Base-by-base conservation (phyloP, 2,113 vertebrate genomes). In the Corythoichthys intestinalis region DNA sequence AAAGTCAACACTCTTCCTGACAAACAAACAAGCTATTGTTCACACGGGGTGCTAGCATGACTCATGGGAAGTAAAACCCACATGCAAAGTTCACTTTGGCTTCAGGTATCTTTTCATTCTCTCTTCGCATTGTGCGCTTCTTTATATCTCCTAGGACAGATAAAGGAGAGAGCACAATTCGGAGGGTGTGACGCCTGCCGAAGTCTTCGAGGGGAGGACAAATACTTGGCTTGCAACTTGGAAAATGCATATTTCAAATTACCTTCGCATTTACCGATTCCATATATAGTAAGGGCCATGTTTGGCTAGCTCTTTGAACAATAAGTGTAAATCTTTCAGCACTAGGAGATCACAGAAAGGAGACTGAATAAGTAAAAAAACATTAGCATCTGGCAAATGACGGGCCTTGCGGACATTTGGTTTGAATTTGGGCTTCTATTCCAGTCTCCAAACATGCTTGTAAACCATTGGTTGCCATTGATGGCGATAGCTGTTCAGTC, bases 1-100 rank as follows among this genome's bases (percentile, higher is more conserved):
- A 56, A 34, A 49, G 35, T 57, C 37, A 17, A 66, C 48, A 70
- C 64, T 72, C 12, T 53, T 69, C 44, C 59, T 47, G 53, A 76
- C 74, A 85, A 80, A 88, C 78, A 88, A 85, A 79, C 67, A 66
- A 61, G 65, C 67, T 70, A 74, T 92, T 90, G 84, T 87, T 78
- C 65, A 41, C 52, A 11, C 9, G 20, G 12, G 2, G 9, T 53
- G 17, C 13, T 68, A 4, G 44, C 39, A 64, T 90, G 84, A 90
- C 77, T 90, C 89, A 89, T 46, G 15, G 72, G 74, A 17, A 67
- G 77, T 63, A 49, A 68, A 79, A 78, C 64, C 14, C 15, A 46
- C 73, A 69, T 67, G 38, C 66, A 44, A 70, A 66, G 44, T 63
- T 73, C 34, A 38, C 14, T 67, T 74, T 7, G 35, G 46, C 41